A percentile compares a stretch with the other conserved stretches of the same genome.
phyloP scores from a whole-genome alignment of 2,113 vertebrate species.

The Myocastor coypus region DNA sequence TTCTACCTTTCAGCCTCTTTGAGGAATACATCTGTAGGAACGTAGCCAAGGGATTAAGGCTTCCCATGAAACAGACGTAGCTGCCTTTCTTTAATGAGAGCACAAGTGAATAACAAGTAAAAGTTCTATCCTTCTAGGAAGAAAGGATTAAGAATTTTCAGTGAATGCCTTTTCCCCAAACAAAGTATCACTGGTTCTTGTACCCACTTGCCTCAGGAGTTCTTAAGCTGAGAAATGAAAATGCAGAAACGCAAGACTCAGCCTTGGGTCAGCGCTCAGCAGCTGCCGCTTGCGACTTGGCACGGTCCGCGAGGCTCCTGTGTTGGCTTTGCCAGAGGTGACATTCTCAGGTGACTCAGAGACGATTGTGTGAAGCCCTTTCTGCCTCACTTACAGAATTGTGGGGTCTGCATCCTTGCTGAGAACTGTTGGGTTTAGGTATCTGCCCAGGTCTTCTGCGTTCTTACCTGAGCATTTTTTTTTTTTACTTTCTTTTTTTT shows the following conservation, averaged over 20 bases:
- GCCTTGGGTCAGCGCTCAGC: not conserved
- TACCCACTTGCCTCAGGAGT: not conserved
- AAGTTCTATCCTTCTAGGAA: not conserved
- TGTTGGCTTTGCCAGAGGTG: not conserved
- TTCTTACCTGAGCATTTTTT: not conserved
- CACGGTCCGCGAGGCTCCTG: not conserved
- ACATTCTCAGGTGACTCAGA: not conserved
- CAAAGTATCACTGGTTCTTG: not conserved
- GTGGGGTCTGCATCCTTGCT: not conserved
- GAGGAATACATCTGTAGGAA: not conserved
- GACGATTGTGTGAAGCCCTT: not conserved
- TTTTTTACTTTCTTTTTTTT: too few relatives aligned
- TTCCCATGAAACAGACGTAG: not conserved
- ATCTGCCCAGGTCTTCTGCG: not conserved
- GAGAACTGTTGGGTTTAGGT: not conserved
- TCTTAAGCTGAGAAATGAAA: not conserved
- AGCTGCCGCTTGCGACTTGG: not conserved
- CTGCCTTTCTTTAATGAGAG: not conserved
- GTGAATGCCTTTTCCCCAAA: not conserved
- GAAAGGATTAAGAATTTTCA: not conserved
- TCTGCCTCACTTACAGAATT: not conserved
- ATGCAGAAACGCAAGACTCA: not conserved
- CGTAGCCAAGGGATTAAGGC: not conserved
- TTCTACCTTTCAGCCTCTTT: not conserved
- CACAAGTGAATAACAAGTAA: not conserved